phyloP scores from a whole-genome alignment of 2,113 vertebrate genomes.

The Saccopteryx bilineata region DNA sequence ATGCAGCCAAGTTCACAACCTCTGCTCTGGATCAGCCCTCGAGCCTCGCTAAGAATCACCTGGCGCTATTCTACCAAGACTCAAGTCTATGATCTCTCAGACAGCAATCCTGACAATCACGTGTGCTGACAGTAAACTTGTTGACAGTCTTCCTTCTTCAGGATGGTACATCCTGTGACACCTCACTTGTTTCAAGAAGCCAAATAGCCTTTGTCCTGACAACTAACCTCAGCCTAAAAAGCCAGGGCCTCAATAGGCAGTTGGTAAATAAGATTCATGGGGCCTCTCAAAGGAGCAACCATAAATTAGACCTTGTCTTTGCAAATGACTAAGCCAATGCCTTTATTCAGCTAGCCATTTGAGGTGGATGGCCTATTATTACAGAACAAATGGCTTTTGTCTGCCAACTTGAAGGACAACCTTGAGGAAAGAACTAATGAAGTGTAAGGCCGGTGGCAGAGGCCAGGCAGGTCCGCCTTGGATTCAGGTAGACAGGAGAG shows the following conservation, averaged over 20 bases:
- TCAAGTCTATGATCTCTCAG: background rate
- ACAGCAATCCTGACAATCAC: background rate
- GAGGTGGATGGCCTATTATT: constrained; percentile 62
- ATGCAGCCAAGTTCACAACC: background rate
- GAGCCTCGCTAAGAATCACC: background rate
- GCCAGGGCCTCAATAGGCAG: constrained; percentile 4
- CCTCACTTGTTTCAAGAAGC: background rate
- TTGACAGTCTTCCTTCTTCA: background rate
- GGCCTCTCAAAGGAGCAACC: constrained; percentile 41
- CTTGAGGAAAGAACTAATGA: background rate
- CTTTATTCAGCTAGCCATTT: background rate
- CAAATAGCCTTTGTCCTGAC: constrained; percentile 42
- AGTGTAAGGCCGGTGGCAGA: too few species aligned
- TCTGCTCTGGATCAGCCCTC: background rate
- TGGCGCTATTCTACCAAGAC: background rate
- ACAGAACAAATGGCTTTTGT: constrained; percentile 54
- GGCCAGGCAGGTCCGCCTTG: too few species aligned
- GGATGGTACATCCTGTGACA: background rate
- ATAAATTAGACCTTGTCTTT: constrained; percentile 62
- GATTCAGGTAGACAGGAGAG: too few species aligned
- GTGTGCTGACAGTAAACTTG: background rate
- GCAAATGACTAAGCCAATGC: constrained; percentile 42
- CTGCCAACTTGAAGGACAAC: background rate
- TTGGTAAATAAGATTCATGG: constrained; percentile 12
- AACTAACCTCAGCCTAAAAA: background rate